Conservation (phyloP, 2,888 invertebrate species). For the Polietes domitor region DNA sequence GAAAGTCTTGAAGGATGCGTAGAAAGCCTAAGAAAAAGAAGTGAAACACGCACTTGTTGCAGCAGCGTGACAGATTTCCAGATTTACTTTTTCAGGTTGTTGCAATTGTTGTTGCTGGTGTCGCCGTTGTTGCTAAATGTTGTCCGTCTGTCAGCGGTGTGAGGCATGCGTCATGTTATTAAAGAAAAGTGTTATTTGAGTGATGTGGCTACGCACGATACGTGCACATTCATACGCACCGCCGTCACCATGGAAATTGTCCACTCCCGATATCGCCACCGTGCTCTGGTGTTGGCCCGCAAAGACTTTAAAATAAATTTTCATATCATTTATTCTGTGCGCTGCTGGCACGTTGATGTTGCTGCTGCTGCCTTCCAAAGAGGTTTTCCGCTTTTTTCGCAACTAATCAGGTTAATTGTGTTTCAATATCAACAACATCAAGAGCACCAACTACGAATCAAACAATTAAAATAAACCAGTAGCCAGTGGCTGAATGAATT, state of each 20-base stretch:
- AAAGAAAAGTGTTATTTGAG: conserved; percentile 62
- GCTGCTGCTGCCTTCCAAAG: conserved; percentile 32
- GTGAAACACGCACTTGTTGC: conserved; percentile 58
- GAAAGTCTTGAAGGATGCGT: not conserved
- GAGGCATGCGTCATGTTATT: conserved; percentile 46
- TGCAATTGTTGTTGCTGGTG: not conserved
- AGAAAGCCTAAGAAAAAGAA: not conserved
- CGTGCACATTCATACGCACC: conserved; percentile 27
- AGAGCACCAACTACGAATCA: conserved; percentile 38
- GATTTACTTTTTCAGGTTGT: conserved; percentile 36
- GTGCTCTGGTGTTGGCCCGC: conserved; percentile 5
- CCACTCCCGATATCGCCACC: conserved; percentile 36
- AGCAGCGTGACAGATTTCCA: conserved; percentile 57
- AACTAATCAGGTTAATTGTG: conserved; percentile 70
- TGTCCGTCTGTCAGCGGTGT: conserved; percentile 52
- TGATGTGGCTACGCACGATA: conserved; percentile 58
- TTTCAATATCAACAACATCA: conserved; percentile 64
- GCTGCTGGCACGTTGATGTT: conserved; percentile 16
- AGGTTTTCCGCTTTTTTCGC: conserved; percentile 65
- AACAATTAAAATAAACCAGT: conserved; percentile 35
- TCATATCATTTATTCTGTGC: conserved; percentile 32
- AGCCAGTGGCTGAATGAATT: not conserved
- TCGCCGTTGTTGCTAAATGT: conserved; percentile 35
- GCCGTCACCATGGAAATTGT: not conserved
- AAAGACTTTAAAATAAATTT: conserved; percentile 10